A percentile compares a stretch with the other conserved stretches of the same genome.
These are phyloP conservation scores for Rhynchonema sp. DNA, from an alignment of 2,888 invertebrate species.

Conservation along the genomic window DNA sequence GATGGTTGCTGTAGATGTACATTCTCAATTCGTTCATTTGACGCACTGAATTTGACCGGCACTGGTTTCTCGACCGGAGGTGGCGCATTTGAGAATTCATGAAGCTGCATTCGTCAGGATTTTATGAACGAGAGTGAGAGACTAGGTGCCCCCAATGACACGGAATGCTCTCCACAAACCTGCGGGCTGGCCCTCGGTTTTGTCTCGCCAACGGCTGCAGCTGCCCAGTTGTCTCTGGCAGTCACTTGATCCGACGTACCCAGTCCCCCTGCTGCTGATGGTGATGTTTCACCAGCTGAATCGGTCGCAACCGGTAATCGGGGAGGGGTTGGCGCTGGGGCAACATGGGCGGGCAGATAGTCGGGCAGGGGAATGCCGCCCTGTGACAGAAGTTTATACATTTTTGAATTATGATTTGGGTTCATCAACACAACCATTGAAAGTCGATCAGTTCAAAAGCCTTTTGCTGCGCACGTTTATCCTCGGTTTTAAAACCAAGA, in stretches of 20 bases:
- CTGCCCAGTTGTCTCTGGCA: too few species aligned
- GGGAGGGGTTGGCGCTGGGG: constrained; percentile 11
- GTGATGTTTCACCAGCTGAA: not conserved
- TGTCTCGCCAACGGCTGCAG: too few species aligned
- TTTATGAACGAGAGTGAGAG: too few species aligned
- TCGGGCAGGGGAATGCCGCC: constrained; percentile 14
- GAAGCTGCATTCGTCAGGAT: too few species aligned
- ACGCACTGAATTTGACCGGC: not conserved
- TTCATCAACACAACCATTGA: too few species aligned
- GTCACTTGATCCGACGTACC: too few species aligned
- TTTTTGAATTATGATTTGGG: not conserved
- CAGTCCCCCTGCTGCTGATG: not conserved
- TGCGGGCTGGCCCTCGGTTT: too few species aligned
- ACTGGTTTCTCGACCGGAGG: not conserved
- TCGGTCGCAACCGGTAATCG: not conserved
- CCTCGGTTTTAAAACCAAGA: too few species aligned
- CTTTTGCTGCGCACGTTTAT: not conserved
- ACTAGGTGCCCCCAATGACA: too few species aligned
- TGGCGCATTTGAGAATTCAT: not conserved
- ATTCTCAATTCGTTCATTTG: not conserved
- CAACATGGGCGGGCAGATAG: constrained; percentile 13
- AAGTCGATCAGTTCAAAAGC: not conserved
- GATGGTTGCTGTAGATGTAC: too few species aligned
- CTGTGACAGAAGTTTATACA: constrained; percentile 3
- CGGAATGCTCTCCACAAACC: too few species aligned